These are phyloP conservation scores for Chrysaora quinquecirrha DNA, from an alignment of 30 jellyfish, hydroid and myxozoan genomes.

Conservation along the genomic window DNA sequence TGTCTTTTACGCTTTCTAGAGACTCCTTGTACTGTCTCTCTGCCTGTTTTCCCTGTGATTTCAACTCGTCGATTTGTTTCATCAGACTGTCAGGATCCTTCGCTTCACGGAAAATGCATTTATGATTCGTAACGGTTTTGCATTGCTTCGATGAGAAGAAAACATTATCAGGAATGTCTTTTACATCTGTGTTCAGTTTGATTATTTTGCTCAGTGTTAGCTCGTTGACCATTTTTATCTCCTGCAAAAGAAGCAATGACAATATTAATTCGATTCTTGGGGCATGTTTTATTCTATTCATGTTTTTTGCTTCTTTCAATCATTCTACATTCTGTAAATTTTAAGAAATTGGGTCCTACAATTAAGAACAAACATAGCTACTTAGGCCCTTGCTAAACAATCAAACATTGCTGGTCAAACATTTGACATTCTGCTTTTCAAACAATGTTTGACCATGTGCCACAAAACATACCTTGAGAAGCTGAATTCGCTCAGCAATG, in stretches of 20 bases:
- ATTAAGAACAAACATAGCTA: no score
- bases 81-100: neutral
- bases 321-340: no score
- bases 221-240: conserved; percentile 77
- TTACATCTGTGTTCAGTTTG: conserved; percentile 71
- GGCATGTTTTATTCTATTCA: no score
- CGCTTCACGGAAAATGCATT: conserved; percentile 65
- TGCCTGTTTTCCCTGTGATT: neutral
- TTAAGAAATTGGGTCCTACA: no score
- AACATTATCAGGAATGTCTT: conserved; percentile 84
- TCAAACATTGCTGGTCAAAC: no score
- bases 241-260: conserved; percentile 56
- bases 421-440: no score
- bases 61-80: neutral
- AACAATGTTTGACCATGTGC: no score
- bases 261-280: no score
- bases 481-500: no score
- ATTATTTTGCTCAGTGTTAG: conserved; percentile 84
- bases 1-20: neutral
- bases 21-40: neutral
- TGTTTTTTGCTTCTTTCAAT: no score
- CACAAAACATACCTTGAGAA: no score
- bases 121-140: conserved; percentile 69
- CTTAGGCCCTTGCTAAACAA: no score
- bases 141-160: conserved; percentile 83